A percentile compares a stretch with the other conserved stretches of the same genome.
phyloP scores from a whole-genome alignment of 1,140 invertebrate species.

The Drosophila saltans region DNA sequence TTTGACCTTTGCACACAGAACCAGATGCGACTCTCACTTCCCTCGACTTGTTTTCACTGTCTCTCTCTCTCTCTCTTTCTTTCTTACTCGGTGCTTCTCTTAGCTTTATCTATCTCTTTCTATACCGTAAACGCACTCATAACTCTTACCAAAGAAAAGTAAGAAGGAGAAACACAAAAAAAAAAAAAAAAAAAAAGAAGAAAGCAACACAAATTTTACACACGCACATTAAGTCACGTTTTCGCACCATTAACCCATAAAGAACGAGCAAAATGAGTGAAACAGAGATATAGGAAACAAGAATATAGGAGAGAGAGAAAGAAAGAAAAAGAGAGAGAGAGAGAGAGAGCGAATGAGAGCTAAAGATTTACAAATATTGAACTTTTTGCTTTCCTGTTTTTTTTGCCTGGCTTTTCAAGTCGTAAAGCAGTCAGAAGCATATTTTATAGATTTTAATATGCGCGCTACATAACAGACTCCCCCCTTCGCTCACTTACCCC shows the following conservation, averaged over 20 bases:
- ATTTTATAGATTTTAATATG: conserved; percentile 82
- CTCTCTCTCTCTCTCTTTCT: background rate
- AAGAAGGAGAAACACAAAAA: conserved; percentile 23
- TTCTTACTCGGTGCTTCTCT: background rate
- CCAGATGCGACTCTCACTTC: conserved; percentile 61
- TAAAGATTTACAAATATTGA: conserved; percentile 81
- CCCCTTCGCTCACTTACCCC: background rate
- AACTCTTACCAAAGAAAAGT: conserved; percentile 56
- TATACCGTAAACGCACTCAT: conserved; percentile 45
- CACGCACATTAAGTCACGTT: conserved; percentile 83
- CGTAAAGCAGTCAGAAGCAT: conserved; percentile 79
- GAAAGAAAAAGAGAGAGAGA: conserved; percentile 6
- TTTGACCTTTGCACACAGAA: conserved; percentile 77
- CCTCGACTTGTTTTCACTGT: background rate
- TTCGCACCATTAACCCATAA: conserved; percentile 83
- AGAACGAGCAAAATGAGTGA: conserved; percentile 54
- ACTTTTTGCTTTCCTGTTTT: conserved; percentile 67
- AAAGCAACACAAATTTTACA: conserved; percentile 62
- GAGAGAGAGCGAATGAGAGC: conserved; percentile 19
- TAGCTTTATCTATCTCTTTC: background rate
- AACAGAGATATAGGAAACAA: conserved; percentile 11
- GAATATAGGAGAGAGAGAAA: conserved; percentile 9
- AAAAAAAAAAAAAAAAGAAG: conserved; percentile 37
- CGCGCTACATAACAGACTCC: conserved; percentile 64
- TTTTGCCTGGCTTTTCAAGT: conserved; percentile 67